Evolutionary conservation across 2,888 invertebrate genomes (phyloP).

Genomic region (Zygaena filipendulae): DNA sequence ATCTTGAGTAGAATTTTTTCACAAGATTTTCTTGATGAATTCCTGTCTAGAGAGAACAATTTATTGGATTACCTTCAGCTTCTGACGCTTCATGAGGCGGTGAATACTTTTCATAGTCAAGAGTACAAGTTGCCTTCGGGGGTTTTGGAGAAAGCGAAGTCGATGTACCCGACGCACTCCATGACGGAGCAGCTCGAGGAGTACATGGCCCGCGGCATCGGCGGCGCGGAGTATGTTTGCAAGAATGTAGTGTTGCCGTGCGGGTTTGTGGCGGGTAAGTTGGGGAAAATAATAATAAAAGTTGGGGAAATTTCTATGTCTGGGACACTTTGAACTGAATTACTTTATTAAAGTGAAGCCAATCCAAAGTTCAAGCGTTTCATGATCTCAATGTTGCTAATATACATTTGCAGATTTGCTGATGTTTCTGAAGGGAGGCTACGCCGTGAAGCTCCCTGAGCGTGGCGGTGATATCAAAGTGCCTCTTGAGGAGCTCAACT

Average conservation of each 20-base stretch:
- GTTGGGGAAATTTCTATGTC: no score
- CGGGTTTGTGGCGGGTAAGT: constrained; percentile 66
- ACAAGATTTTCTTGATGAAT: constrained; percentile 48
- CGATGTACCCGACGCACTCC: constrained; percentile 30
- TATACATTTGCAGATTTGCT: constrained; percentile 34
- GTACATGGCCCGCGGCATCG: constrained; percentile 63
- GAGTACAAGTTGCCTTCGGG: constrained; percentile 40
- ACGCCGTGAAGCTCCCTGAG: constrained; percentile 28
- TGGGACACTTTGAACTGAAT: no score
- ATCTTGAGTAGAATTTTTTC: constrained; percentile 64
- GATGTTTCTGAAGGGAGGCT: constrained; percentile 36
- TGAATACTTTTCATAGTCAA: constrained; percentile 48
- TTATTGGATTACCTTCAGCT: constrained; percentile 55
- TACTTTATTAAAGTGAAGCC: no score
- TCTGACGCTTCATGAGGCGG: constrained; percentile 66
- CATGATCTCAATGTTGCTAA: no score
- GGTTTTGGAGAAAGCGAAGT: constrained; percentile 37
- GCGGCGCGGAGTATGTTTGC: constrained; percentile 64
- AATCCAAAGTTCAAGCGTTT: no score
- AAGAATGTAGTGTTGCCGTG: constrained; percentile 62
- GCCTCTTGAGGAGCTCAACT: constrained; percentile 39
- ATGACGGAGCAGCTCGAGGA: constrained; percentile 48
- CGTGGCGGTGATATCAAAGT: constrained; percentile 22
- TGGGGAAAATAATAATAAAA: no score
- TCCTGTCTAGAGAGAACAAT: constrained; percentile 36